These are phyloP conservation scores for Cichlasoma orientale DNA, from an alignment of 2,797 vertebrate species.

Conservation along the genomic window DNA sequence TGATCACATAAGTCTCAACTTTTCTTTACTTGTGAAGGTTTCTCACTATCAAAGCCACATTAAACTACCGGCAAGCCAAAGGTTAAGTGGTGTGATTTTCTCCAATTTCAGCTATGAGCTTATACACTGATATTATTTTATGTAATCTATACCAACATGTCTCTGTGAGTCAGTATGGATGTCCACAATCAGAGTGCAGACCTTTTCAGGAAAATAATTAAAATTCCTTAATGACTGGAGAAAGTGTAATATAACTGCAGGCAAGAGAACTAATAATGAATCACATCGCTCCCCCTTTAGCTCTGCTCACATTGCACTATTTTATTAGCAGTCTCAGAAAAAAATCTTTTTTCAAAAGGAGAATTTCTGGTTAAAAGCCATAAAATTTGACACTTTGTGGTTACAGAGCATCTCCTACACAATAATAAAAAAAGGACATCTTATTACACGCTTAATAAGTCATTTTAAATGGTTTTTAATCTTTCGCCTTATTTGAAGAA, in stretches of 20 bases:
- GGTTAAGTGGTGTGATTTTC: neutral
- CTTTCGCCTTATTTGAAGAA: neutral
- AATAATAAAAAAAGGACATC: too few species aligned
- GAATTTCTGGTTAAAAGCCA: neutral
- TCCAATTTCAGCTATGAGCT: neutral
- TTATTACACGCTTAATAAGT: too few species aligned
- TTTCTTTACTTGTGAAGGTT: neutral
- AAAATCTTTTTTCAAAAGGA: neutral
- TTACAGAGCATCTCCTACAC: neutral
- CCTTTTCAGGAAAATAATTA: neutral
- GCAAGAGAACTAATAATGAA: neutral
- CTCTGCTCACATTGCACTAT: neutral
- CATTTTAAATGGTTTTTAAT: neutral
- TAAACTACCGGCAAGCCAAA: neutral
- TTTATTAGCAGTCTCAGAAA: neutral
- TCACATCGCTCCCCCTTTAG: neutral
- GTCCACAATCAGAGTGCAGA: neutral
- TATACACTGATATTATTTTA: neutral
- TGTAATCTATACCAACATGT: neutral
- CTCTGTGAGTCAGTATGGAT: neutral
- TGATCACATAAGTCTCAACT: neutral
- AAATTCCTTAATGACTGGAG: neutral
- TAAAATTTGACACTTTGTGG: neutral
- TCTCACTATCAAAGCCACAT: neutral
- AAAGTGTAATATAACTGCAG: neutral